These are phyloP conservation scores for Ceratina calcarata DNA, from an alignment of 1,140 invertebrate genomes.

Conservation along the genomic window DNA sequence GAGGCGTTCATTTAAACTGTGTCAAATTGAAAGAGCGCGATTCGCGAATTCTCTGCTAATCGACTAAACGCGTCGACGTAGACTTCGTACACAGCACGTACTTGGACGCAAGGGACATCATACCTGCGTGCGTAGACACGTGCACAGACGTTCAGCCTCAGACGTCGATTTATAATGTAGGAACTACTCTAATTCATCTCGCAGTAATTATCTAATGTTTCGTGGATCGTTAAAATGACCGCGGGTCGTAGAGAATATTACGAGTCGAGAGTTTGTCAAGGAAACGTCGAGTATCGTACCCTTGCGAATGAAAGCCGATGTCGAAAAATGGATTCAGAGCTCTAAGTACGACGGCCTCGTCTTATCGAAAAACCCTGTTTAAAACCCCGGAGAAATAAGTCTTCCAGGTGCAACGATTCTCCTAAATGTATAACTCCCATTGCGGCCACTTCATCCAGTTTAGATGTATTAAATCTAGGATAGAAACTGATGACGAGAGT, in stretches of 20 bases:
- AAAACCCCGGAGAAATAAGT: background rate
- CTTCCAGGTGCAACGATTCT: background rate
- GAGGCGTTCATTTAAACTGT: background rate
- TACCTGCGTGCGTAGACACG: background rate
- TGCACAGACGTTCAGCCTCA: too few relatives aligned
- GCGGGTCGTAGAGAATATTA: too few relatives aligned
- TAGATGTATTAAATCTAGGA: too few relatives aligned
- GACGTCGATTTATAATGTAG: too few relatives aligned
- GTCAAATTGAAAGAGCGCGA: background rate
- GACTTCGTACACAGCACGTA: background rate
- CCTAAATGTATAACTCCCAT: too few relatives aligned
- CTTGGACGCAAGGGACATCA: background rate
- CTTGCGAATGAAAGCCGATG: background rate
- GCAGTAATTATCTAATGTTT: too few relatives aligned
- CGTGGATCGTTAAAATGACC: background rate
- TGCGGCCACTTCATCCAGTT: too few relatives aligned
- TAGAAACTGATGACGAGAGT: background rate
- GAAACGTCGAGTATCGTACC: background rate
- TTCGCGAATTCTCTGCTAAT: background rate
- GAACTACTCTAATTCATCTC: background rate
- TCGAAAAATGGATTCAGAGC: background rate
- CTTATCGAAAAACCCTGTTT: background rate
- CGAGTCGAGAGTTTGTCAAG: background rate
- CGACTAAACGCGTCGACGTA: background rate
- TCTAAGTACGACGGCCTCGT: background rate